Evolutionary conservation across 2,113 vertebrate genomes (phyloP).

Genomic region (Campylomormyrus tamandua): DNA sequence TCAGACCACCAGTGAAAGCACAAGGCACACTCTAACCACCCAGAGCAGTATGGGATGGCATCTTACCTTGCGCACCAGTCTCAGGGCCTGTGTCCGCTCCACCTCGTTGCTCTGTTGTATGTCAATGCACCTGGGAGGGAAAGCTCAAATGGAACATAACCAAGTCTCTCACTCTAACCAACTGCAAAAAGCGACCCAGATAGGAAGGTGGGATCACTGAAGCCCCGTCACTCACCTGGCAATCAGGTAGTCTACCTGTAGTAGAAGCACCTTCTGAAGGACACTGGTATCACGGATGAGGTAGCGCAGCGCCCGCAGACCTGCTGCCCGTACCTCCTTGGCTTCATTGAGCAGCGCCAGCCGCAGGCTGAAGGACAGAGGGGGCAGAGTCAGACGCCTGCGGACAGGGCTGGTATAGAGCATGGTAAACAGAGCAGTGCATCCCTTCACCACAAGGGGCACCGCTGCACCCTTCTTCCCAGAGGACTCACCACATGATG

Average conservation of each 20-base stretch:
- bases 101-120: constrained; percentile 87
- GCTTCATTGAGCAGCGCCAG: constrained; percentile 79
- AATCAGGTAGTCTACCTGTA: constrained; percentile 85
- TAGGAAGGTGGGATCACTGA: not conserved
- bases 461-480: not conserved
- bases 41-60: not conserved
- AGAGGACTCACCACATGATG: constrained; percentile 74
- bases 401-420: not conserved
- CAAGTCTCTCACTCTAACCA: not conserved
- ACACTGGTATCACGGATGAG: constrained; percentile 73
- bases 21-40: not conserved
- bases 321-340: constrained; percentile 80
- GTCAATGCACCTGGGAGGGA: constrained; percentile 72
- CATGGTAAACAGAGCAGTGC: not conserved
- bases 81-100: constrained; percentile 80
- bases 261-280: constrained; percentile 74
- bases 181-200: not conserved
- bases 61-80: constrained; percentile 80
- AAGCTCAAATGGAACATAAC: not conserved
- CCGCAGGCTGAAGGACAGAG: constrained; percentile 57
- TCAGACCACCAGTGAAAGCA: not conserved
- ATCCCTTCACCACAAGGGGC: not conserved
- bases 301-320: constrained; percentile 75
- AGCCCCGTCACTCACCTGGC: constrained; percentile 62
- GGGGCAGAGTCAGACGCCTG: not conserved